Evolutionary conservation across 2,888 invertebrate species (phyloP).

Genomic region (Rhagophthalmus giganteus): DNA sequence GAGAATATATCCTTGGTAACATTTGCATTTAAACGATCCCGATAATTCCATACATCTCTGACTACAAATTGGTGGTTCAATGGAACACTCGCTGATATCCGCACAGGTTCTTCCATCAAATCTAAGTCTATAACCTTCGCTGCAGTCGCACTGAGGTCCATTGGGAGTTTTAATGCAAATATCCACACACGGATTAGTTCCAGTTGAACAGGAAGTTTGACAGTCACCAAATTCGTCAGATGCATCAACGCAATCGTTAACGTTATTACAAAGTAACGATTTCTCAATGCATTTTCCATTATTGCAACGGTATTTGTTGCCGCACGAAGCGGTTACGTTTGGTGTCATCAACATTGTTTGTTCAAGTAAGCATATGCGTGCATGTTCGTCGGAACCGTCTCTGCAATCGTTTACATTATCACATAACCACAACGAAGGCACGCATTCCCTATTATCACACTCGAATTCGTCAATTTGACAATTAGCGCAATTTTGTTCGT

Average conservation of each 20-base stretch:
- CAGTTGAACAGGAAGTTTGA: constrained; percentile 55
- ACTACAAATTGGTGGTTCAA: constrained; percentile 61
- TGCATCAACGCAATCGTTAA: constrained; percentile 66
- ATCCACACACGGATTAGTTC: constrained; percentile 59
- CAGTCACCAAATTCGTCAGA: constrained; percentile 73
- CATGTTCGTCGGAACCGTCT: constrained; percentile 74
- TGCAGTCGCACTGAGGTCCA: constrained; percentile 70
- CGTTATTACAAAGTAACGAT: constrained; percentile 65
- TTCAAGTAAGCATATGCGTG: constrained; percentile 40
- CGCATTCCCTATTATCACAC: constrained; percentile 64
- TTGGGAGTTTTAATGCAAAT: constrained; percentile 66
- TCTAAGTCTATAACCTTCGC: constrained; percentile 60
- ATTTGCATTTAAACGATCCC: constrained; percentile 64
- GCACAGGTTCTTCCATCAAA: constrained; percentile 62
- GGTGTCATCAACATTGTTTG: background rate
- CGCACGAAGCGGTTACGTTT: constrained; percentile 43
- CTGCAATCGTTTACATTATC: constrained; percentile 68
- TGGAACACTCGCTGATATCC: constrained; percentile 74
- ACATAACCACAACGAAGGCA: constrained; percentile 62
- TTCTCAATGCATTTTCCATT: constrained; percentile 69
- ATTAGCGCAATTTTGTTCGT: constrained; percentile 59
- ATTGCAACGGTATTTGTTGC: constrained; percentile 58
- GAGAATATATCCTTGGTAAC: constrained; percentile 62
- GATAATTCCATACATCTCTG: constrained; percentile 64
- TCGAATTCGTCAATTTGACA: constrained; percentile 59